These are phyloP conservation scores for Aphelenchoides besseyi DNA, from an alignment of 1,140 invertebrate genomes.

Conservation along the genomic window DNA sequence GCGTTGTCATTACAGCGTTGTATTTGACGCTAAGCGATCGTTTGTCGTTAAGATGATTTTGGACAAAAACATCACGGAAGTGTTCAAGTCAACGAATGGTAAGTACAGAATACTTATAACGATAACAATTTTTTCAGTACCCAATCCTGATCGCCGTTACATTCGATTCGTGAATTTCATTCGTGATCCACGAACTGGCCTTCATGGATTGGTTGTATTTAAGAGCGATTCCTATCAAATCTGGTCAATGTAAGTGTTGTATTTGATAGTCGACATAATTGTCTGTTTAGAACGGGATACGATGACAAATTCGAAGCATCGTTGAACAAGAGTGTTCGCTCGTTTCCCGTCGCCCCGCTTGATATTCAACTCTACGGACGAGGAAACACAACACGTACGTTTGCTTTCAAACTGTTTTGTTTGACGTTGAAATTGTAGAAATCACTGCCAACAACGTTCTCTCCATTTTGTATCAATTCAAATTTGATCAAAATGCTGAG, in stretches of 20 bases:
- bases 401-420: neutral
- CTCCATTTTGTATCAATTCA: neutral
- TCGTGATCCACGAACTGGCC: conserved; percentile 10
- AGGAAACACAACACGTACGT: conserved; percentile 2
- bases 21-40: conserved; percentile 6
- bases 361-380: conserved; percentile 7
- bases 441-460: neutral
- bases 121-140: neutral
- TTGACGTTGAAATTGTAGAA: neutral
- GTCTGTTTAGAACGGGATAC: conserved; percentile 9
- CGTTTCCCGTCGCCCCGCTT: neutral
- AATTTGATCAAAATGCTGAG: neutral
- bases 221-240: conserved; percentile 11
- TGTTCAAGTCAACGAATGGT: neutral
- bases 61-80: neutral
- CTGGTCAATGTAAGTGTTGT: neutral
- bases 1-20: too few species aligned
- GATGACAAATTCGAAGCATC: neutral
- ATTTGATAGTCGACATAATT: neutral
- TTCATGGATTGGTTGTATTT: conserved; percentile 13
- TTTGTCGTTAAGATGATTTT: too few species aligned
- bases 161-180: neutral
- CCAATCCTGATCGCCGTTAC: neutral
- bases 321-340: neutral
- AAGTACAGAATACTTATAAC: neutral